phyloP scores from a whole-genome alignment of 2,113 vertebrate species.

The Sakesphorus luctuosus region DNA sequence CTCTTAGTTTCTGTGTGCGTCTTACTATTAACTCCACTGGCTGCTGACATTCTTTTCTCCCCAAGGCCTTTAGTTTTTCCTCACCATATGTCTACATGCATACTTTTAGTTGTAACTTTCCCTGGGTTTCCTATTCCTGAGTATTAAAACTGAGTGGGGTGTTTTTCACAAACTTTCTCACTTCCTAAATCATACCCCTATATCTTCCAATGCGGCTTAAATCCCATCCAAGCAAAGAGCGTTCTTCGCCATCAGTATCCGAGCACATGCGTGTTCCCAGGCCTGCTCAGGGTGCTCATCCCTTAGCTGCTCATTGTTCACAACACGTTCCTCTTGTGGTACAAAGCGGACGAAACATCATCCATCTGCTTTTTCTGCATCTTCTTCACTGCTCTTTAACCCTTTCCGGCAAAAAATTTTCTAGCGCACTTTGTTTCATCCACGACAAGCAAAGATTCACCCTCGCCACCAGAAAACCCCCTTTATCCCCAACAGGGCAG shows the following conservation, averaged over 20 bases:
- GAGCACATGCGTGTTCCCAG: accelerated
- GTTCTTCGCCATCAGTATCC: no score
- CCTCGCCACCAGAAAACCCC: no score
- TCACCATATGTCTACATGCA: not conserved
- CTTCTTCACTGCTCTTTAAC: not conserved
- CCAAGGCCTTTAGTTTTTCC: not conserved
- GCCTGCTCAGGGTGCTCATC: not conserved
- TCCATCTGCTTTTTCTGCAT: not conserved
- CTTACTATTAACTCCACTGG: not conserved
- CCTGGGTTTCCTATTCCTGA: not conserved
- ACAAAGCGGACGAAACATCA: not conserved
- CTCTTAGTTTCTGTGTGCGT: not conserved
- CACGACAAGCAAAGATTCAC: not conserved
- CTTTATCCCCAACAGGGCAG: accelerated
- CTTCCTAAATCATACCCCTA: not conserved
- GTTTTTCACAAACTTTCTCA: not conserved
- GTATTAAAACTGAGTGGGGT: not conserved
- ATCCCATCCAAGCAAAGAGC: accelerated
- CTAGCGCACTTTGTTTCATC: not conserved
- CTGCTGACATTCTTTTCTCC: not conserved
- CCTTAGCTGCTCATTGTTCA: not conserved
- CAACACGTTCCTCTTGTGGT: not conserved
- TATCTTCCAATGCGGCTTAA: not conserved
- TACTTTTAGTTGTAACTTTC: not conserved
- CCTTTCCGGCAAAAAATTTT: not conserved